These are phyloP conservation scores for Anoplopoma fimbria DNA, from an alignment of 2,113 vertebrate species.

Conservation along the genomic window DNA sequence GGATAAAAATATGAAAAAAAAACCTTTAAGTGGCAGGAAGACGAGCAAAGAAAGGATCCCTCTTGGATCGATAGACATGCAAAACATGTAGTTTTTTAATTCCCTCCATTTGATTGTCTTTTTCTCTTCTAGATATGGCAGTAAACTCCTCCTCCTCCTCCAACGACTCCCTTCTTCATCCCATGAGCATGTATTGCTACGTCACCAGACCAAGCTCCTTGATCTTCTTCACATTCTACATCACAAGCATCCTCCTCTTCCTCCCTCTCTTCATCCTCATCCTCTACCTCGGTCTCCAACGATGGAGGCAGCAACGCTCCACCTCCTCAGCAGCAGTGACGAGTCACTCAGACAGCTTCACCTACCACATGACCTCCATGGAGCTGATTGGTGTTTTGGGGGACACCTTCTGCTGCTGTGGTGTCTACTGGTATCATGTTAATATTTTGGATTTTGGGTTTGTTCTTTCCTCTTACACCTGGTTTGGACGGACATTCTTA, in stretches of 20 bases:
- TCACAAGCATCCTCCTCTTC: not conserved
- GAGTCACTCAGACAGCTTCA: slow-evolving; percentile 18
- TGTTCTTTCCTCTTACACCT: accelerated
- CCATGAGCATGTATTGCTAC: not conserved
- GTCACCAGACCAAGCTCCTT: not conserved
- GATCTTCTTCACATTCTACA: accelerated
- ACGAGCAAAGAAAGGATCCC: too few relatives aligned
- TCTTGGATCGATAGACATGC: too few relatives aligned
- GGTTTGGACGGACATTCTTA: not conserved
- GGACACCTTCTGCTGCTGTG: not conserved
- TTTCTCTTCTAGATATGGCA: slow-evolving; percentile 5
- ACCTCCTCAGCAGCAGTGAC: not conserved
- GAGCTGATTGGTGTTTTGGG: not conserved
- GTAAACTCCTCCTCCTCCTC: not conserved
- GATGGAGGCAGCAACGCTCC: not conserved
- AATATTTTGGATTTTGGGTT: accelerated
- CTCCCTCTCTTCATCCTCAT: slow-evolving; percentile 15
- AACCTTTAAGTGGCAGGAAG: too few relatives aligned
- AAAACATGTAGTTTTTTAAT: too few relatives aligned
- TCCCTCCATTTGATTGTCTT: not conserved
- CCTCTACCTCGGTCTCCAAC: slow-evolving; percentile 14
- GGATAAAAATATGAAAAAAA: too few relatives aligned
- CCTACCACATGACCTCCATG: slow-evolving; percentile 20
- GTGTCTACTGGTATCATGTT: not conserved
- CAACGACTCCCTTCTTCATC: not conserved